Conservation (phyloP, 2,888 invertebrate species). For the Luperina nickerlii region DNA sequence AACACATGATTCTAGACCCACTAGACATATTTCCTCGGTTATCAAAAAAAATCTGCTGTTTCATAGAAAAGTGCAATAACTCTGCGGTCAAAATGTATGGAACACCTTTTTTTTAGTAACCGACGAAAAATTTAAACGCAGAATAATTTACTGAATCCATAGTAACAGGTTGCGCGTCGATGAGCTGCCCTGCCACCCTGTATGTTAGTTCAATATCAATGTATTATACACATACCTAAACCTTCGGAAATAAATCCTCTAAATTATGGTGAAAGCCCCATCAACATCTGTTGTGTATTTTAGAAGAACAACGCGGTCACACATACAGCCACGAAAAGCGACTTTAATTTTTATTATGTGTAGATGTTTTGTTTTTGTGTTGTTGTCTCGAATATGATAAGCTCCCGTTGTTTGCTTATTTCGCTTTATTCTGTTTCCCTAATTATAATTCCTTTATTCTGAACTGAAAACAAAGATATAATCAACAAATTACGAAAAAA, state of each 20-base stretch:
- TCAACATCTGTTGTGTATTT: not conserved
- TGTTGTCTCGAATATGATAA: not conserved
- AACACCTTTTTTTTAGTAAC: not conserved
- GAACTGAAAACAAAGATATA: not conserved
- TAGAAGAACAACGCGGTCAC: not conserved
- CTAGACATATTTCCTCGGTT: not conserved
- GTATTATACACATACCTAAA: not conserved
- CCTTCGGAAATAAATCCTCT: not conserved
- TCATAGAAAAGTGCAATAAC: not conserved
- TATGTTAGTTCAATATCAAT: not conserved
- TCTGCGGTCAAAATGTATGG: not conserved
- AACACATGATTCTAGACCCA: not conserved
- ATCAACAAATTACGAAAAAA: constrained; percentile 15
- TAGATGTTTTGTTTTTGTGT: not conserved
- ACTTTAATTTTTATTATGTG: not conserved
- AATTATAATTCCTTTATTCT: not conserved
- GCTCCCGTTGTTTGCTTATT: not conserved
- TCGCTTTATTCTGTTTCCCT: not conserved
- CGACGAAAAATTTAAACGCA: not conserved
- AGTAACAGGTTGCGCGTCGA: not conserved
- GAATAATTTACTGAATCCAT: not conserved
- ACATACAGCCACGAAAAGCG: not conserved
- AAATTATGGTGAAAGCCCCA: not conserved
- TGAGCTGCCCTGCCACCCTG: too few relatives aligned
- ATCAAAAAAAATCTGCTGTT: not conserved